These are phyloP conservation scores for Tenualosa ilisha DNA, from an alignment of 2,797 vertebrate genomes.

Conservation along the genomic window DNA sequence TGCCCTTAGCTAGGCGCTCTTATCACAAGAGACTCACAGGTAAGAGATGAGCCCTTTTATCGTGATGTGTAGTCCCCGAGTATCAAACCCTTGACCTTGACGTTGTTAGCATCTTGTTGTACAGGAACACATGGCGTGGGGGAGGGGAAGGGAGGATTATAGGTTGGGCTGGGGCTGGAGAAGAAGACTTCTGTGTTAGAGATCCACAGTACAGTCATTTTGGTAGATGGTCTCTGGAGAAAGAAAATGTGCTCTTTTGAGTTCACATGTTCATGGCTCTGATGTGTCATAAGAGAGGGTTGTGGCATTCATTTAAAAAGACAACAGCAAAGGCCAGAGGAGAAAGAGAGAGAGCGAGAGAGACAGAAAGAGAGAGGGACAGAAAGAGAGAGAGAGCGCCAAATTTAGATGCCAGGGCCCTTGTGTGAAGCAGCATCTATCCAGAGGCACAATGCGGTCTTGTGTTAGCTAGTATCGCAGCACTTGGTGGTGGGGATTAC, in stretches of 20 bases:
- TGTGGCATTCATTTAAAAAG: background rate
- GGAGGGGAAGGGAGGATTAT: background rate
- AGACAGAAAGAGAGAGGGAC: background rate
- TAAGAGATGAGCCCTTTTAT: background rate
- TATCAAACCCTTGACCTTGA: constrained; percentile 6
- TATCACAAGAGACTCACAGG: background rate
- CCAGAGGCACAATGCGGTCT: background rate
- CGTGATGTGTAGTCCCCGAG: background rate
- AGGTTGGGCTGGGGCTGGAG: background rate
- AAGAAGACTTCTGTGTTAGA: background rate
- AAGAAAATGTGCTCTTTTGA: background rate
- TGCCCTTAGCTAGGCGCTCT: background rate
- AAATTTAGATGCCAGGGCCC: constrained; percentile 4
- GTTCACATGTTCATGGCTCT: background rate
- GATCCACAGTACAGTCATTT: no score
- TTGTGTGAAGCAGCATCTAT: background rate
- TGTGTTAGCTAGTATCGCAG: background rate
- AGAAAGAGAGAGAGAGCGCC: background rate
- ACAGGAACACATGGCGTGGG: constrained; percentile 3
- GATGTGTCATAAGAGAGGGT: background rate
- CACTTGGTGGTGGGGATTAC: background rate
- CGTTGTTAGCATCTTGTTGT: constrained; percentile 8
- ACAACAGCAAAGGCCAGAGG: background rate
- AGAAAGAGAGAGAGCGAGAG: background rate
- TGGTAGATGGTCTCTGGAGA: background rate